Percentiles rank a stretch among this genome's conserved stretches.
Evolutionary conservation across 2,888 invertebrate genomes (phyloP).

Genomic region (Lithosia quadra): DNA sequence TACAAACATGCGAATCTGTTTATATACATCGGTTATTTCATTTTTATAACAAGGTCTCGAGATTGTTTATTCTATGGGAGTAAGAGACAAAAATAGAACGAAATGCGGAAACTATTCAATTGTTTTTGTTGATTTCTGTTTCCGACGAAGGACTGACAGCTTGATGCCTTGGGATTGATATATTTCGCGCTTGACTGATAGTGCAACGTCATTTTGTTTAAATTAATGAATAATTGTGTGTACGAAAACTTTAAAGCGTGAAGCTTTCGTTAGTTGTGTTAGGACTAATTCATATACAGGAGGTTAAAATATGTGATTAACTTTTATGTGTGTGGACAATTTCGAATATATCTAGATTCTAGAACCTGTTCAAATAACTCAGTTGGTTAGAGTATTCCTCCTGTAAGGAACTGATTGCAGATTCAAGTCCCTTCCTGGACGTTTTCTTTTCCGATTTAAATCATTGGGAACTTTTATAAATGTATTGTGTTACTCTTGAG

Average conservation of each 20-base stretch:
- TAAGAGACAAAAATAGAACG: conserved; percentile 30
- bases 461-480: too few relatives aligned
- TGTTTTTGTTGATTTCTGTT: conserved; percentile 14
- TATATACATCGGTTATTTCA: conserved; percentile 48
- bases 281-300: background rate
- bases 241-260: background rate
- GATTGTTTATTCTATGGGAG: conserved; percentile 31
- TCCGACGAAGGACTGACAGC: conserved; percentile 25
- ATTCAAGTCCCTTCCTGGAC: too few relatives aligned
- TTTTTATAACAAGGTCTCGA: conserved; percentile 43
- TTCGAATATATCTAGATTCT: too few relatives aligned
- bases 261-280: background rate
- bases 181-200: conserved; percentile 19
- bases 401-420: too few relatives aligned
- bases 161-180: conserved; percentile 12
- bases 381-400: too few relatives aligned
- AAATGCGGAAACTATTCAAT: conserved; percentile 27
- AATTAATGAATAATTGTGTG: conserved; percentile 8
- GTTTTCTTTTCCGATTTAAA: too few relatives aligned
- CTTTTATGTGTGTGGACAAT: too few relatives aligned
- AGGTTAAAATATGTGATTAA: background rate
- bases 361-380: too few relatives aligned
- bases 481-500: too few relatives aligned
- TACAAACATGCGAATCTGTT: conserved; percentile 48
- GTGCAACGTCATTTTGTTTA: conserved; percentile 1